A percentile compares a stretch with the other conserved stretches of the same genome.
phyloP scores from a whole-genome alignment of 2,888 invertebrate species.

The Microctonus brassicae region DNA sequence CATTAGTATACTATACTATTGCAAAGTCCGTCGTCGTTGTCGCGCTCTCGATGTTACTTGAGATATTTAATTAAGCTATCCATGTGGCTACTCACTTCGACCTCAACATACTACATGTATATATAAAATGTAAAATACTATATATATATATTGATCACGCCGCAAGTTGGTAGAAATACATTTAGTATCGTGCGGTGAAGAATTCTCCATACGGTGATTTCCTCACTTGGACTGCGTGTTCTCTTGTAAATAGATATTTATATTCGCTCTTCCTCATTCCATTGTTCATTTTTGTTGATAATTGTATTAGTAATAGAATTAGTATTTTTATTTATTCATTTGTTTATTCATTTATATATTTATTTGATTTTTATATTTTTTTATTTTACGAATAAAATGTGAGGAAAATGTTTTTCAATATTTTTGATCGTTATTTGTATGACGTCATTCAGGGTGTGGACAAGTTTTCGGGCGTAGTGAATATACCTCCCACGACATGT shows the following conservation, averaged over 20 bases:
- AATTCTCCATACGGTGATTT: conserved; percentile 37
- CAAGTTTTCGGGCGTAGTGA: conserved; percentile 13
- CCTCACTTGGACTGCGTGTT: conserved; percentile 21
- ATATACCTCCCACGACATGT: conserved; percentile 53
- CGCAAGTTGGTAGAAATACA: conserved; percentile 25
- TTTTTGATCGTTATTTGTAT: not conserved
- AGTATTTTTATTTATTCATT: not conserved
- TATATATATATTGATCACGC: conserved; percentile 11
- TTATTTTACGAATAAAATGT: not conserved
- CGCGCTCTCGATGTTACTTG: conserved; percentile 42
- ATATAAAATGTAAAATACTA: not conserved
- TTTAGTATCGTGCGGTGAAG: conserved; percentile 37
- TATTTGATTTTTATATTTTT: not conserved
- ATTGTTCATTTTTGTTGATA: conserved; percentile 1
- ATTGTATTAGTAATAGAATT: not conserved
- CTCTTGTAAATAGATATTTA: not conserved
- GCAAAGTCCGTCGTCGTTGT: conserved; percentile 7
- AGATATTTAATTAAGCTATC: conserved; percentile 54
- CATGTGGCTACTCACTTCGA: conserved; percentile 38
- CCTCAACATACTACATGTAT: conserved; percentile 1
- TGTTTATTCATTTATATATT: not conserved
- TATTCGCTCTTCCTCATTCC: conserved; percentile 14
- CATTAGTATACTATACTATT: conserved; percentile 2
- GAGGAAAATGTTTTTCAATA: not conserved
- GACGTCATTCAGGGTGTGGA: conserved; percentile 17